A percentile compares a stretch with the other conserved stretches of the same genome.
Conservation (phyloP, 2,113 vertebrate species). For the Sapayoa aenigma region DNA sequence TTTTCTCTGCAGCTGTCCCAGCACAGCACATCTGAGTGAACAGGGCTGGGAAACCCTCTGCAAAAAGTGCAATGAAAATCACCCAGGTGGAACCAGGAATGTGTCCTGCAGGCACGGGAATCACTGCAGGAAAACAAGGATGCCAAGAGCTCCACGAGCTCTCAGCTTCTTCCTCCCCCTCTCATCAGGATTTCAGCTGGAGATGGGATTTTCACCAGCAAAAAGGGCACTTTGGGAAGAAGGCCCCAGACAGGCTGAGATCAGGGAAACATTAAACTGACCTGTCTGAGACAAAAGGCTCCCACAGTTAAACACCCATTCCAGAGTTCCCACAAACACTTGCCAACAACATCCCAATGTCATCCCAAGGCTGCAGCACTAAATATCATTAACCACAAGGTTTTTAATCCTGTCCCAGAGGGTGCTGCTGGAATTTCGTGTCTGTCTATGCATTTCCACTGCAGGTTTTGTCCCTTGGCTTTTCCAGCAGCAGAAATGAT, state of each 20-base stretch:
- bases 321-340: neutral
- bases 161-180: neutral
- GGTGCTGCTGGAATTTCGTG: neutral
- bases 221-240: neutral
- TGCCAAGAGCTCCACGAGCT: neutral
- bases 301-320: neutral
- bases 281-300: neutral
- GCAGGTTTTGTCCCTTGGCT: neutral
- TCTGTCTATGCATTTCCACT: neutral
- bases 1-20: conserved; percentile 40
- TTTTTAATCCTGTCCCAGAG: neutral
- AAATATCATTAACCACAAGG: neutral
- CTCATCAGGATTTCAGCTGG: neutral
- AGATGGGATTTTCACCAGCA: neutral
- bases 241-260: neutral
- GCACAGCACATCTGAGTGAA: conserved; percentile 10
- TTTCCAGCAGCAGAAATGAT: neutral
- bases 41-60: neutral
- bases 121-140: neutral
- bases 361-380: neutral
- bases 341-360: neutral
- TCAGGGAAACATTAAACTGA: neutral
- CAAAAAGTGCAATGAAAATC: neutral
- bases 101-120: neutral
- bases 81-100: neutral